Percentiles rank a stretch among this genome's conserved stretches.
phyloP scores from a whole-genome alignment of 2,888 invertebrate genomes.

The Thelaira solivaga region DNA sequence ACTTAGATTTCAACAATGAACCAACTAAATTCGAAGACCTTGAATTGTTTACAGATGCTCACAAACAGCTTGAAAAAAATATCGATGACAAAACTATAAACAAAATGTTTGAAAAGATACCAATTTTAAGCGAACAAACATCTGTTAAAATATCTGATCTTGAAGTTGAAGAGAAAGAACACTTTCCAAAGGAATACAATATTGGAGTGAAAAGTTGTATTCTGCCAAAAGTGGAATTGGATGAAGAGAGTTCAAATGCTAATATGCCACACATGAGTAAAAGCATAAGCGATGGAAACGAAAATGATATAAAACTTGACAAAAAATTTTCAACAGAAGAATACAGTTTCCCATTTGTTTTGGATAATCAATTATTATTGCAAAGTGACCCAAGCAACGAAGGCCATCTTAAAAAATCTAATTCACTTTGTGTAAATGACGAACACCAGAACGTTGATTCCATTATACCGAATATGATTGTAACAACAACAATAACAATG shows the following conservation, averaged over 20 bases:
- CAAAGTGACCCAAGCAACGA: background rate
- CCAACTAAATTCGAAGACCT: background rate
- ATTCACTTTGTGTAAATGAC: conserved; percentile 18
- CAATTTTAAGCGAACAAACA: background rate
- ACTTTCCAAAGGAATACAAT: background rate
- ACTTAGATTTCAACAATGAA: background rate
- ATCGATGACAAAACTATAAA: background rate
- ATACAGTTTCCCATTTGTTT: too few species aligned
- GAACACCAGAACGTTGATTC: background rate
- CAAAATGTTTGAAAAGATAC: background rate
- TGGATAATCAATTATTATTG: background rate
- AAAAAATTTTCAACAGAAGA: background rate
- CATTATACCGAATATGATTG: background rate
- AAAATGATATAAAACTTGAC: background rate
- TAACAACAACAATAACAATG: background rate
- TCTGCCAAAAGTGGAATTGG: conserved; percentile 7
- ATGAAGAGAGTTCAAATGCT: background rate
- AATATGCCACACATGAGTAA: background rate
- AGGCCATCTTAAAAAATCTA: background rate
- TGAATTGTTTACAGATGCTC: background rate
- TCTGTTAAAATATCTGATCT: background rate
- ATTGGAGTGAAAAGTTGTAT: background rate
- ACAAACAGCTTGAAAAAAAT: background rate
- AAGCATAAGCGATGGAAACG: background rate
- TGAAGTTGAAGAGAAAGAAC: background rate